These are phyloP conservation scores for Lutraria rhynchaena DNA, from an alignment of 1,140 invertebrate genomes.

Conservation along the genomic window DNA sequence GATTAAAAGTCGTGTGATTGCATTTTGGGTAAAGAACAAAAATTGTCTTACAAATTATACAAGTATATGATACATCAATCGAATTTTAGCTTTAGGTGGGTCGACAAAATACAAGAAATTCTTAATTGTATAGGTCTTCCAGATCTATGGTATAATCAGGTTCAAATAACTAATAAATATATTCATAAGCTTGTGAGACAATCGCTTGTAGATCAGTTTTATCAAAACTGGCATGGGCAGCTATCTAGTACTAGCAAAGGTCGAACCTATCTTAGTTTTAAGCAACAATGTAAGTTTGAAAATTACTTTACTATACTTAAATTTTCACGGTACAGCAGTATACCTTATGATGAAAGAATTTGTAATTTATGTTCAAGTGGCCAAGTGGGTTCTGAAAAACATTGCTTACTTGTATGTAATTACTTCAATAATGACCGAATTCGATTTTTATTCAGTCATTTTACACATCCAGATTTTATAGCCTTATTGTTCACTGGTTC, in stretches of 20 bases:
- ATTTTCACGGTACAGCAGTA: not conserved
- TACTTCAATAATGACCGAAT: no score
- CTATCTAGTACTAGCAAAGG: not conserved
- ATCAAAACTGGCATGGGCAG: slow-evolving; percentile 1
- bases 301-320: slow-evolving; percentile 5
- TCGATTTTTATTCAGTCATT: no score
- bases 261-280: slow-evolving; percentile 30
- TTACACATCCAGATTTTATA: no score
- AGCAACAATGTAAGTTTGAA: slow-evolving; percentile 1
- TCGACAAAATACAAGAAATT: slow-evolving; percentile 35
- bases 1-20: no score
- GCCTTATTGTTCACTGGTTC: no score
- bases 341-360: slow-evolving; percentile 14
- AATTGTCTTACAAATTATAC: slow-evolving; percentile 20
- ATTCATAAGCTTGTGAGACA: no score
- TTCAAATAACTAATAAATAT: not conserved
- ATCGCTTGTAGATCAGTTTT: slow-evolving; percentile 21
- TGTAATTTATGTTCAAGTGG: not conserved
- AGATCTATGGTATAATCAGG: slow-evolving; percentile 24
- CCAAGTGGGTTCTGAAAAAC: slow-evolving; percentile 11
- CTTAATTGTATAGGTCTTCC: not conserved
- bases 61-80: slow-evolving; percentile 7
- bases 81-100: no score
- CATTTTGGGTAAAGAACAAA: no score
- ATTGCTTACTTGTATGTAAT: slow-evolving; percentile 11